Evolutionary conservation across 2,888 invertebrate species (phyloP), one percentile per base, ranked within the genome.

Genomic region (Enchytraeus crypticus): DNA sequence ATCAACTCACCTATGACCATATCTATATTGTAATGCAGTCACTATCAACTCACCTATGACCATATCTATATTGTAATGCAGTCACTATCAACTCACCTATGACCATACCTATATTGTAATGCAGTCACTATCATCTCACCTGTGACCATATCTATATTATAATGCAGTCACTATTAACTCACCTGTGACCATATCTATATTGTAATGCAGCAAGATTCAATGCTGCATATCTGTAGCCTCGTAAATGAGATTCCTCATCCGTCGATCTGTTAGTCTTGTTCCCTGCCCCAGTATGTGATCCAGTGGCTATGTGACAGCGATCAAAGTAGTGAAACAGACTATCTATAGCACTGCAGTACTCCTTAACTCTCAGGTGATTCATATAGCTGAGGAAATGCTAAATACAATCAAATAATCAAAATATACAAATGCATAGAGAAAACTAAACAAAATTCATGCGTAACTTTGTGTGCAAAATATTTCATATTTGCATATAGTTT

Each of bases 381-480:
- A 95, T 81, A 76, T 90, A 93, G 72, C 89, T 90, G 46, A 95
- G 82, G 74, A 89, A 93, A 81, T 93, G 90, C 89, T 90, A 81
- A 5, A 23, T 33, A 46, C 11, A 5, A 8, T 29, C 14, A 46
- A 45, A 46, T 0, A n/a, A n/a, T n/a, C n/a, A n/a, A n/a, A n/a
- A n/a, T n/a, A n/a, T n/a, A n/a, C n/a, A n/a, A n/a, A n/a, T n/a
- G n/a, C n/a, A n/a, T n/a, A n/a, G n/a, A n/a, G n/a, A n/a, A n/a
- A n/a, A n/a, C n/a, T n/a, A n/a, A n/a, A n/a, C n/a, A n/a, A n/a
- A n/a, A n/a, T n/a, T n/a, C n/a, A n/a, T n/a, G n/a, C n/a, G n/a
- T n/a, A n/a, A n/a, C n/a, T n/a, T n/a, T n/a, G n/a, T n/a, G n/a
- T n/a, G n/a, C n/a, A n/a, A n/a, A n/a, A n/a, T n/a, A n/a, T n/a